These are phyloP conservation scores for Anthoscopus minutus DNA, from an alignment of 2,113 vertebrate species.

Conservation along the genomic window DNA sequence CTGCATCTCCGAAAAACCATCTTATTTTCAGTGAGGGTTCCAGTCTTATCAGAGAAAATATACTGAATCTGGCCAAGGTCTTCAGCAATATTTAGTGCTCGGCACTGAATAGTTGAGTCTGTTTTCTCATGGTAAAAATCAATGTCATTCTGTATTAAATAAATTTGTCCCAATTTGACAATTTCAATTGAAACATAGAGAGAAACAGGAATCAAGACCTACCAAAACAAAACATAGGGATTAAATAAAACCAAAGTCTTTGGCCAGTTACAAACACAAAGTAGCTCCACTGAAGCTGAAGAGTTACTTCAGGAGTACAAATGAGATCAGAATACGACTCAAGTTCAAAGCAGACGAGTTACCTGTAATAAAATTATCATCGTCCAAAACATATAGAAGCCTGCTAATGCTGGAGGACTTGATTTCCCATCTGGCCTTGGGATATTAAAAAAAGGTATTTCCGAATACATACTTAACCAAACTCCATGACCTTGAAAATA, in stretches of 20 bases:
- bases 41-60: constrained; percentile 95
- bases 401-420: constrained; percentile 73
- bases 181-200: constrained; percentile 97
- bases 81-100: constrained; percentile 91
- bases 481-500: constrained; percentile 82
- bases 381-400: constrained; percentile 93
- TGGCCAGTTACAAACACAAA: not conserved
- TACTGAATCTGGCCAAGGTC: constrained; percentile 93
- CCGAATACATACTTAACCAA: constrained; percentile 76
- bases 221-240: not conserved
- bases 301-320: not conserved
- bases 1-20: constrained; percentile 95
- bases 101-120: constrained; percentile 84
- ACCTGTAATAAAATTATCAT: constrained; percentile 98
- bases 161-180: constrained; percentile 91
- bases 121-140: constrained; percentile 83
- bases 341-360: not conserved
- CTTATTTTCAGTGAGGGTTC: constrained; percentile 95
- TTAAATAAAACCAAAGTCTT: not conserved
- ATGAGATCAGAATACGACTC: not conserved
- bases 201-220: constrained; percentile 96
- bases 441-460: constrained; percentile 72
- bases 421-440: constrained; percentile 62
- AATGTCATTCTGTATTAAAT: constrained; percentile 90
- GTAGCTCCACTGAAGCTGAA: not conserved